A percentile compares a stretch with the other conserved stretches of the same genome.
phyloP scores from a whole-genome alignment of 2,113 vertebrate genomes.

The Elephas maximus region DNA sequence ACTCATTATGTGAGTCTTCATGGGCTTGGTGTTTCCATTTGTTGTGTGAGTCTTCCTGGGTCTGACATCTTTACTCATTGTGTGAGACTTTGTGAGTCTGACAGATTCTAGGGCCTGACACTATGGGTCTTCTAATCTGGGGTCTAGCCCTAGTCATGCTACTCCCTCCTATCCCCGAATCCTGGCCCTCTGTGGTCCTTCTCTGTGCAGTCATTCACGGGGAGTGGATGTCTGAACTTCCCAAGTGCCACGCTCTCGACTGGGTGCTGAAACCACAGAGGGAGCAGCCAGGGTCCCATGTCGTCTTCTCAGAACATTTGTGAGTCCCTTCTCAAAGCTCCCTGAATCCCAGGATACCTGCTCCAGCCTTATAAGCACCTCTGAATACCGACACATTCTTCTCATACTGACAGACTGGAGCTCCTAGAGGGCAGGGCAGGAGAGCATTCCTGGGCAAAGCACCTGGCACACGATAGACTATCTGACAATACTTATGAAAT shows the following conservation, averaged over 20 bases:
- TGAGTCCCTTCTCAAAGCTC: neutral
- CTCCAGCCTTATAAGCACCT: too few relatives aligned
- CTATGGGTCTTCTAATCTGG: neutral
- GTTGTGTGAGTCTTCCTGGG: neutral
- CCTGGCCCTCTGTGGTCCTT: neutral
- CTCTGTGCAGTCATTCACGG: neutral
- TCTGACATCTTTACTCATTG: neutral
- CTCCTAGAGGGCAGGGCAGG: too few relatives aligned
- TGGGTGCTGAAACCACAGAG: neutral
- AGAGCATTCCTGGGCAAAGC: neutral
- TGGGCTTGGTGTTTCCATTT: too few relatives aligned
- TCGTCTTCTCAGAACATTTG: neutral
- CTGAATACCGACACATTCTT: too few relatives aligned
- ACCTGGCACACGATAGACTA: accelerated
- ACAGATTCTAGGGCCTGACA: neutral
- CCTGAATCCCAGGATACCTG: neutral
- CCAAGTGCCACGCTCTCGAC: neutral
- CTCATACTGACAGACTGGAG: neutral
- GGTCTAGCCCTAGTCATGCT: neutral
- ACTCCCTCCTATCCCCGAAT: neutral
- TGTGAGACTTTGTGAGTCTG: neutral
- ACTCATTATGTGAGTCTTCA: too few relatives aligned
- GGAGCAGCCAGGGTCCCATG: neutral
- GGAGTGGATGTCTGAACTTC: neutral
- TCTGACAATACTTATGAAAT: too few relatives aligned